These are phyloP conservation scores for Corythoichthys haematopterus DNA, from an alignment of 2,113 vertebrate genomes.

Conservation along the genomic window DNA sequence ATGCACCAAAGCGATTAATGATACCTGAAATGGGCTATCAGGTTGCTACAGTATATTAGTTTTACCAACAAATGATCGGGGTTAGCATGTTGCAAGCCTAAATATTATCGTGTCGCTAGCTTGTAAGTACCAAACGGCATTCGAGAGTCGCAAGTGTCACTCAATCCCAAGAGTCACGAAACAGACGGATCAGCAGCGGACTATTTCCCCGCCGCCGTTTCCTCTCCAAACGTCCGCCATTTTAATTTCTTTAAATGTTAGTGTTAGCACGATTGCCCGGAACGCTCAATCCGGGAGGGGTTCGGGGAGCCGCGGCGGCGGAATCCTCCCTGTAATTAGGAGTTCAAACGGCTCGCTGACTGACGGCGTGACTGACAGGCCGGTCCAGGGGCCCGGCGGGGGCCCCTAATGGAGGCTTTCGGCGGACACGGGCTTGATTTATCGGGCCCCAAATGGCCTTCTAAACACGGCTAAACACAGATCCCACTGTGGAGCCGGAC, in stretches of 20 bases:
- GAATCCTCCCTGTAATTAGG: conserved; percentile 73
- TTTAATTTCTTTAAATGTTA: conserved; percentile 39
- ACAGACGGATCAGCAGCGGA: no score
- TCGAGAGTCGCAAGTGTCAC: no score
- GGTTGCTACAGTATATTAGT: no score
- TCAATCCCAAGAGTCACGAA: no score
- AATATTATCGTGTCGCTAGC: no score
- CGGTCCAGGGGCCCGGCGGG: conserved; percentile 42
- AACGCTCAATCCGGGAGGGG: conserved; percentile 20
- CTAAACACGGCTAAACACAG: conserved; percentile 73
- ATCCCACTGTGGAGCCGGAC: conserved; percentile 66
- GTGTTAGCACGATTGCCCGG: conserved; percentile 52
- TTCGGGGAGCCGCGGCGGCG: conserved; percentile 14
- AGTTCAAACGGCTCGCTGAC: conserved; percentile 65
- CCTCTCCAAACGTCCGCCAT: conserved; percentile 44
- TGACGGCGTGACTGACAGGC: conserved; percentile 72
- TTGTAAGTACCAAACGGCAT: no score
- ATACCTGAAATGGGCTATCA: no score
- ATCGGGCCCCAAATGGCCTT: conserved; percentile 71
- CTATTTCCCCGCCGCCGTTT: conserved; percentile 16
- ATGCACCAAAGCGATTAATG: no score
- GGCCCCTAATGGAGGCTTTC: conserved; percentile 76
- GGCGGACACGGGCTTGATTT: conserved; percentile 71
- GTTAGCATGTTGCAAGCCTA: no score
- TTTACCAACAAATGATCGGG: no score